Base-by-base conservation (phyloP, 1,140 invertebrate species). In the Diabrotica undecimpunctata region DNA sequence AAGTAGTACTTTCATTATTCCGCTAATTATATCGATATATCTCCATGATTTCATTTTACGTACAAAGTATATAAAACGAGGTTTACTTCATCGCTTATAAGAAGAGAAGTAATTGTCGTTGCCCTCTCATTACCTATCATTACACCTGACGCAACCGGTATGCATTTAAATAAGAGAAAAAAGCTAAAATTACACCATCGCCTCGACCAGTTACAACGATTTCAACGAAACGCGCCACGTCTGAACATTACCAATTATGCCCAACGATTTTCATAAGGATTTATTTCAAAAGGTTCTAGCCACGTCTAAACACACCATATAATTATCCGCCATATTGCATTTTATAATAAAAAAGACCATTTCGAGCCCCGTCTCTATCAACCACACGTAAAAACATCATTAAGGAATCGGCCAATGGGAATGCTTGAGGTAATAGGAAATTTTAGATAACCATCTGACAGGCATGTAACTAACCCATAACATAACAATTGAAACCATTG, bases 281-380 rank as follows among this genome's bases (percentile, higher is more conserved):
- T 66, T 65, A 63, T 65, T 69, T 69, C 54, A 66, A 61, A 69
- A 63, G 61, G 54, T 69, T 61, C 60, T 60, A 68, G 63, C 52
- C 68, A 65, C 67, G 66, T 66, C 67, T 54, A 46, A 10, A 46
- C 50, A 11, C 25, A 54, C 64, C 53, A 66, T 66, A 68, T 74
- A 70, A 75, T 74, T 71, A 75, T 69, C 66, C 72, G 70, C 74
- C 75, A 77, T 77, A 59, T 75, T 77, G 75, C 72, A 75, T 77
- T 75, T 71, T 71, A 72, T 75, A 77, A 75, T 77, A 77, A 77
- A 77, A 75, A 77, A 75, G 74, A 70, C 61, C 73, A 70, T 75
- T 75, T 70, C 70, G 25, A 67, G 64, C 72, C 25, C 67, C 62
- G 61, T 65, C 67, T 68, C 70, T 69, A 72, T 74, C 72, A 73